phyloP scores from a whole-genome alignment of 2,113 vertebrate genomes.

The Bubo scandiacus region DNA sequence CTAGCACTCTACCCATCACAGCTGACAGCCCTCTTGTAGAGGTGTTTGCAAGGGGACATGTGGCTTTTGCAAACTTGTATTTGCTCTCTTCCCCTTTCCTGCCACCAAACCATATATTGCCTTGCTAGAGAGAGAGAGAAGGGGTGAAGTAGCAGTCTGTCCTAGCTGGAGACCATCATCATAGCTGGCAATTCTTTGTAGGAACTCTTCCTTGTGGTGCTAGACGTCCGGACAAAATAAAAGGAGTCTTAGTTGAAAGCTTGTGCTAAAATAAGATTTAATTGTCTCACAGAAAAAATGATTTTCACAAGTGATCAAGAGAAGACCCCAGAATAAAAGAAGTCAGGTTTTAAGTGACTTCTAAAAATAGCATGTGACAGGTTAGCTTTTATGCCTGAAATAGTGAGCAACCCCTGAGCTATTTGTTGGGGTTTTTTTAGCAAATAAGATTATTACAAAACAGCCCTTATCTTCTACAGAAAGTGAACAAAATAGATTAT shows the following conservation, averaged over 20 bases:
- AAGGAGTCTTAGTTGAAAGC: neutral
- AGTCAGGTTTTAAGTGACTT: constrained; percentile 1
- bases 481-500: neutral
- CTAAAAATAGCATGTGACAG: neutral
- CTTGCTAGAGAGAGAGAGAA: neutral
- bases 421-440: neutral
- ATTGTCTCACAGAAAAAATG: neutral
- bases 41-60: neutral
- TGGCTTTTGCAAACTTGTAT: neutral
- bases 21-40: neutral
- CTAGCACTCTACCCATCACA: neutral
- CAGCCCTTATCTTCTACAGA: neutral
- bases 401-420: neutral
- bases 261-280: neutral
- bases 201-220: neutral
- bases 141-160: neutral
- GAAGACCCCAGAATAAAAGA: neutral
- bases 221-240: neutral
- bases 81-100: neutral
- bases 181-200: neutral
- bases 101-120: neutral
- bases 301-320: neutral
- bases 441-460: neutral
- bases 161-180: neutral
- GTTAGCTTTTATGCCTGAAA: neutral